phyloP scores from a whole-genome alignment of 2,113 vertebrate genomes.

The Acanthisitta chloris region DNA sequence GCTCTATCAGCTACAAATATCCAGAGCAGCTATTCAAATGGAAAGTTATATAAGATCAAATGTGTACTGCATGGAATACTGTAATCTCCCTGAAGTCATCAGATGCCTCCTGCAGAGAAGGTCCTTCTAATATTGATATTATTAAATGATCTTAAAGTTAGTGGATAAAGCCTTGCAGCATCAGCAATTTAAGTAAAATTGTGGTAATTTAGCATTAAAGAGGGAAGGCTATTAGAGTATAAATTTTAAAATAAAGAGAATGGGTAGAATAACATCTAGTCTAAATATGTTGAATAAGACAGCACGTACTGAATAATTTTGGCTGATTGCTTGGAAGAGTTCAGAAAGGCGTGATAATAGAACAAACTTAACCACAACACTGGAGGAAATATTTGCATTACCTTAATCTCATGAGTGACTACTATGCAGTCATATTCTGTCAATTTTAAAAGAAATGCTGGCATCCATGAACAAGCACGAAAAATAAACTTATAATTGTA shows the following conservation, averaged over 20 bases:
- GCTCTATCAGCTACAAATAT: neutral
- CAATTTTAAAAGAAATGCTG: neutral
- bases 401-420: neutral
- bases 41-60: neutral
- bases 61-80: neutral
- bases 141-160: neutral
- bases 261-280: neutral
- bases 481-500: neutral
- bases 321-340: neutral
- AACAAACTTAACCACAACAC: neutral
- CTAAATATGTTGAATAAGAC: neutral
- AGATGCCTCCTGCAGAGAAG: neutral
- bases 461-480: neutral
- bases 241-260: neutral
- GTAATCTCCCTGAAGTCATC: neutral
- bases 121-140: neutral
- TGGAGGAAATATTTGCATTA: neutral
- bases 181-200: neutral
- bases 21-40: neutral
- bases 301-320: neutral
- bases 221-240: neutral
- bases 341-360: neutral
- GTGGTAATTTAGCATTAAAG: neutral
- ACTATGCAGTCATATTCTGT: neutral
- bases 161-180: neutral